These are phyloP conservation scores for Salvator merianae DNA, from an alignment of 2,113 vertebrate genomes.

Conservation along the genomic window DNA sequence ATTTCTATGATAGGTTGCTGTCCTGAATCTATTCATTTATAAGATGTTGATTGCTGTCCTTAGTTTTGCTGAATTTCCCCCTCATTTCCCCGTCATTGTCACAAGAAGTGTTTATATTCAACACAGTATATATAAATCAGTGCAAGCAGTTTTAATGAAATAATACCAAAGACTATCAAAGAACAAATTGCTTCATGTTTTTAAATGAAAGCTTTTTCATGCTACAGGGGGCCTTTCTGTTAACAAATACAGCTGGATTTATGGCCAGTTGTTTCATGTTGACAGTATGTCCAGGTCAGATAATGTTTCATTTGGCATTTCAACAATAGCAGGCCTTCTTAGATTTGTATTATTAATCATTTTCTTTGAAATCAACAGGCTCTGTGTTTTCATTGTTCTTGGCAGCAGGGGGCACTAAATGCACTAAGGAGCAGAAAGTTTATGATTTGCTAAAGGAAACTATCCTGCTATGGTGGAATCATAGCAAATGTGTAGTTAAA, in stretches of 20 bases:
- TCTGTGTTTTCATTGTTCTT: neutral
- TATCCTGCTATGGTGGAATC: neutral
- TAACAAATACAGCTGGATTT: conserved; percentile 3
- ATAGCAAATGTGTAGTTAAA: neutral
- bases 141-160: conserved; percentile 1
- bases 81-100: neutral
- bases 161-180: conserved; percentile 1
- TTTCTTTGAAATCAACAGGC: neutral
- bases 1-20: neutral
- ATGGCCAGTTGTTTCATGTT: neutral
- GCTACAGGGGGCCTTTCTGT: conserved; percentile 3
- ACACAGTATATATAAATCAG: neutral
- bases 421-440: neutral
- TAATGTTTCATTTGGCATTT: neutral
- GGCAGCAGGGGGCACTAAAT: conserved; percentile 69
- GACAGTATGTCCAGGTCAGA: neutral
- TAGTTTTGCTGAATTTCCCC: too few species aligned
- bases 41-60: neutral
- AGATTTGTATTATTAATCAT: neutral
- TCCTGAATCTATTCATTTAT: neutral
- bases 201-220: neutral
- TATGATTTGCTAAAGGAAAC: neutral
- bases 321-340: neutral
- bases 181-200: neutral
- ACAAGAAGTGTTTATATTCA: neutral